Base-by-base conservation (phyloP, 2,113 vertebrate species). In the Tiliqua scincoides region DNA sequence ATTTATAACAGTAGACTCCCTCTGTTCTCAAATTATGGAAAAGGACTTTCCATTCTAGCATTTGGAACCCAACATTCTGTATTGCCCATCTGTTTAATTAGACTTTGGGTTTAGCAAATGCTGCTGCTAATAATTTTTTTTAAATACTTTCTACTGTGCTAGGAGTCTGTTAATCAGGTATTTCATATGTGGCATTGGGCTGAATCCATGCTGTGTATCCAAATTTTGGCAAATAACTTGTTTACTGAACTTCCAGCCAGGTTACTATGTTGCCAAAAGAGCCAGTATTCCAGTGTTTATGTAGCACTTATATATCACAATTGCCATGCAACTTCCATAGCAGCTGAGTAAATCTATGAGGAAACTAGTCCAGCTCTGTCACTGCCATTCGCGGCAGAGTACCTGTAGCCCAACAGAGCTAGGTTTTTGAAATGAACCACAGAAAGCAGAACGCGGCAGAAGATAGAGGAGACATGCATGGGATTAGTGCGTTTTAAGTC, bases 81-180 rank as follows among this genome's bases (percentile, higher is more conserved):
- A n/a, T 83, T 72, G 21, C 48, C 48, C 65, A 83, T 23, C 27
- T 90, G 0, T 0, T 18, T 87, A n/a, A 37, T 85, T 84, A 84
- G 37, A 62, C 20, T 65, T 86, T 89, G 63, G 20, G 35, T 54
- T 93, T 84, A 87, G 27, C 21, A 35, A 72, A 63, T 2, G 85
- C 23, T n/a, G 30, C 37, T 68, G 18, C 23, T 79, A 23, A 43
- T 89, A 71, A 15, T 48, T 48, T 48, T 48, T 48, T 48, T 48
- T 5, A 48, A 48, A 48, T 4, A 1, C 5, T 77, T 89, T 59
- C 74, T 90, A 73, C 59, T 84, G 59, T 70, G 6, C 30, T 25
- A 2, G 3, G n/a, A 37, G 17, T 52, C 61, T 89, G 5, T 32
- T 82, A 65, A 89, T 88, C 37, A 30, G 79, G 10, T 74, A 63